These are phyloP conservation scores for Buathra laborator DNA, from an alignment of 2,888 invertebrate species.

Conservation along the genomic window DNA sequence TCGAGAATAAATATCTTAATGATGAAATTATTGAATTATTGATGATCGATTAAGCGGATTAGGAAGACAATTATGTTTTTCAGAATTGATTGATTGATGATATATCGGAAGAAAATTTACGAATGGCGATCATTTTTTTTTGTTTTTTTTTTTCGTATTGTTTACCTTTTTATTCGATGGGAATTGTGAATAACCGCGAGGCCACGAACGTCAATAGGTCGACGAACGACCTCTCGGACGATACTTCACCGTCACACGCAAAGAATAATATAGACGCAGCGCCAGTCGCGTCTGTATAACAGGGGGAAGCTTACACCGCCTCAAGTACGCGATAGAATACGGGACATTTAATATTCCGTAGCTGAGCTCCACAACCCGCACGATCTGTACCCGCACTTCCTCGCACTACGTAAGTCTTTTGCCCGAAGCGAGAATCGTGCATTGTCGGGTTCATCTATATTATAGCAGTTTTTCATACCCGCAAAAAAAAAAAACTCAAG, in stretches of 20 bases:
- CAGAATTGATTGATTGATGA: too few species aligned
- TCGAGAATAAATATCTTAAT: too few species aligned
- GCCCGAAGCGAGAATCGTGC: conserved; percentile 23
- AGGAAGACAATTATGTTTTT: too few species aligned
- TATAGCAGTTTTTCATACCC: conserved; percentile 6
- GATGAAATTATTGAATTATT: too few species aligned
- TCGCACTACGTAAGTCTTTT: conserved; percentile 50
- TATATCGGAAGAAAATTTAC: too few species aligned
- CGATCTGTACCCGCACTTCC: conserved; percentile 55
- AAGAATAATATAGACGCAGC: conserved; percentile 47
- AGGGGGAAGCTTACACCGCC: conserved; percentile 60
- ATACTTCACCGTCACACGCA: conserved; percentile 43
- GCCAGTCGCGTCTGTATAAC: conserved; percentile 21
- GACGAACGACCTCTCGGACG: conserved; percentile 70
- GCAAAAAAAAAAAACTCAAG: conserved; percentile 7
- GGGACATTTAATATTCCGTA: conserved; percentile 70
- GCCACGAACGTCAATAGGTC: conserved; percentile 57
- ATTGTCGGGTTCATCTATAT: conserved; percentile 10
- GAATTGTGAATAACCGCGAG: conserved; percentile 36
- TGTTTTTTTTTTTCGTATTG: too few species aligned
- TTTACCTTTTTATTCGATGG: conserved; percentile 2
- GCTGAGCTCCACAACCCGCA: conserved; percentile 65
- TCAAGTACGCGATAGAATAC: conserved; percentile 65
- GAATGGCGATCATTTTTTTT: too few species aligned
- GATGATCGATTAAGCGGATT: too few species aligned